Base-by-base conservation (phyloP, 2,113 vertebrate genomes). In the Bujurquina vittata region DNA sequence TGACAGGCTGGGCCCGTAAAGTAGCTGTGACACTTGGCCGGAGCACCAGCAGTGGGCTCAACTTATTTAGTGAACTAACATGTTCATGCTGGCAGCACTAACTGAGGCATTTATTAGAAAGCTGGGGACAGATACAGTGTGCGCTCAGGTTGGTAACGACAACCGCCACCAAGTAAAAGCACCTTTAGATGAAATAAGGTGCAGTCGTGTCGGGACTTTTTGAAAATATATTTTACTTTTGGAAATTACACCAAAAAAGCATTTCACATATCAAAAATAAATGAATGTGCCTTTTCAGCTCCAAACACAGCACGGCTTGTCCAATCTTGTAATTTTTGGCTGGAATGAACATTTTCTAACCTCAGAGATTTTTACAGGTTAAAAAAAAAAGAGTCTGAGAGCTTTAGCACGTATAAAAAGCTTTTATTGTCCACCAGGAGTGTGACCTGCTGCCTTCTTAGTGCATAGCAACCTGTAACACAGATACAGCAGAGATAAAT, bases 41-140 rank as follows among this genome's bases (percentile, higher is more conserved):
- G 79, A 80, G 60, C 43, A 69, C 72, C 88, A 84, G 89, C 84
- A 80, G 86, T 82, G 77, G 91, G 77, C 85, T 88, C 59, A 59
- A 85, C 92, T 89, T 87, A 90, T 80, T 87, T 93, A 94, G 94
- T 94, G 93, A 95, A 93, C 88, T 90, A 90, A 91, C 92, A 92
- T 86, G 92, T 83, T 92, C 89, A 26, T 73, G 88, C 94, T 94
- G 94, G 92, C 92, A 93, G 90, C 81, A 75, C 86, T 84, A 88
- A 91, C 84, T 87, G 84, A 87, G 84, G 84, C 90, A 92, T 95
- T 94, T 94, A 93, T 94, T 93, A 93, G 85, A 67, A 79, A 84
- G 80, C 80, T 76, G 88, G 83, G 86, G 84, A 80, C 85, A 84
- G 89, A 90, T 78, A 84, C 69, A 37, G 73, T 84, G 78, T 84